A percentile compares a stretch with the other conserved stretches of the same genome.
Conservation (phyloP, 2,888 invertebrate species). For the Bellardia pandia region DNA sequence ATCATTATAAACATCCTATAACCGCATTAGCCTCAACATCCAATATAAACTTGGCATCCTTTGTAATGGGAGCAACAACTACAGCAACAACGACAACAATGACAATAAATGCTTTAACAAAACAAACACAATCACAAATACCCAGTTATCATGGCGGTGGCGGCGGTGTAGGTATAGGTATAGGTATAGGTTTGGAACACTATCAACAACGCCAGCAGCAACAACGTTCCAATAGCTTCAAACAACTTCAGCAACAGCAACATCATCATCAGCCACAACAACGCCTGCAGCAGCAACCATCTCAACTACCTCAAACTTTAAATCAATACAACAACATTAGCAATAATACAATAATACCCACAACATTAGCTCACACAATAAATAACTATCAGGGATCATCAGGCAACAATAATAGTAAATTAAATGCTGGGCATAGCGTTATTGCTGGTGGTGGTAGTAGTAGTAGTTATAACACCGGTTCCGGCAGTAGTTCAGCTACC, state of each 20-base stretch:
- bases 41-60: conserved; percentile 50
- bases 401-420: conserved; percentile 24
- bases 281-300: conserved; percentile 51
- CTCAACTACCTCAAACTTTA: conserved; percentile 38
- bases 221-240: conserved; percentile 69
- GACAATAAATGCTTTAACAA: conserved; percentile 75
- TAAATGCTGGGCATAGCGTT: background rate
- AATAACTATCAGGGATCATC: conserved; percentile 74
- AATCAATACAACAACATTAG: conserved; percentile 38
- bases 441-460: conserved; percentile 35
- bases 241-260: conserved; percentile 71
- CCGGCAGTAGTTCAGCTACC: conserved; percentile 75
- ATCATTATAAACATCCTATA: conserved; percentile 68
- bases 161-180: background rate
- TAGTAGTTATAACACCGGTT: conserved; percentile 68
- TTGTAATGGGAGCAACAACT: conserved; percentile 67
- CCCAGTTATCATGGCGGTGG: conserved; percentile 79
- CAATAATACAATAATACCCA: conserved; percentile 62
- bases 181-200: conserved; percentile 33
- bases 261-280: conserved; percentile 69
- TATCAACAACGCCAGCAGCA: conserved; percentile 61
- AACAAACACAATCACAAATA: conserved; percentile 80
- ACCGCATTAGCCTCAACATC: conserved; percentile 67
- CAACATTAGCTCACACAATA: conserved; percentile 62
- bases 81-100: conserved; percentile 76